Evolutionary conservation across 2,888 invertebrate genomes (phyloP).

Genomic region (Biston stratarius): DNA sequence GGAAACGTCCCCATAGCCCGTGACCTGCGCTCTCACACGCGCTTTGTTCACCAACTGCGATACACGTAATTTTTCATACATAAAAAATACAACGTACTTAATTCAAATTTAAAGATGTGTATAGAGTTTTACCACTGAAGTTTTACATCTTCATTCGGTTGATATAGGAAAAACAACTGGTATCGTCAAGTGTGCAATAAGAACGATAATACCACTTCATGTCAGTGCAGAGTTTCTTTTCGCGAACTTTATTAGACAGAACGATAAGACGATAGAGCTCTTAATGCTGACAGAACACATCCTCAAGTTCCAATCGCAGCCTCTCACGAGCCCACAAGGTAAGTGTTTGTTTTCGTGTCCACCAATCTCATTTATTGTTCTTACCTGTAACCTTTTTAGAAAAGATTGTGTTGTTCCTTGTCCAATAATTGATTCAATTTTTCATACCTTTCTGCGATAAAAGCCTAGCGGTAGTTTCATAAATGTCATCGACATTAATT

Average conservation of each 20-base stretch:
- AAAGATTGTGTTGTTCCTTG: conserved; percentile 45
- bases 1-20: conserved; percentile 77
- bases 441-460: conserved; percentile 56
- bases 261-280: conserved; percentile 45
- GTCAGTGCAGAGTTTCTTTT: conserved; percentile 49
- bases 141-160: not conserved
- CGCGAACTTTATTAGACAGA: conserved; percentile 59
- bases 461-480: conserved; percentile 45
- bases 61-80: conserved; percentile 62
- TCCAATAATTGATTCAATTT: conserved; percentile 68
- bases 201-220: conserved; percentile 46
- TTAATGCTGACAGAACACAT: conserved; percentile 47
- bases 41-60: conserved; percentile 65
- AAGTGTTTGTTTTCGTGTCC: conserved; percentile 51
- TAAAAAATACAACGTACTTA: not conserved
- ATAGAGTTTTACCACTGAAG: not conserved
- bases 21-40: conserved; percentile 73
- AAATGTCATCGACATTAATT: conserved; percentile 1
- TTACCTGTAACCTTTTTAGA: conserved; percentile 12
- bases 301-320: conserved; percentile 68
- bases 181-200: conserved; percentile 24
- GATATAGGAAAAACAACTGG: not conserved
- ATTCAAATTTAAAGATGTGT: conserved; percentile 1
- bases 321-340: conserved; percentile 56
- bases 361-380: conserved; percentile 17